Evolutionary conservation across 2,113 vertebrate genomes (phyloP).

Genomic region (Neoarius graeffei): DNA sequence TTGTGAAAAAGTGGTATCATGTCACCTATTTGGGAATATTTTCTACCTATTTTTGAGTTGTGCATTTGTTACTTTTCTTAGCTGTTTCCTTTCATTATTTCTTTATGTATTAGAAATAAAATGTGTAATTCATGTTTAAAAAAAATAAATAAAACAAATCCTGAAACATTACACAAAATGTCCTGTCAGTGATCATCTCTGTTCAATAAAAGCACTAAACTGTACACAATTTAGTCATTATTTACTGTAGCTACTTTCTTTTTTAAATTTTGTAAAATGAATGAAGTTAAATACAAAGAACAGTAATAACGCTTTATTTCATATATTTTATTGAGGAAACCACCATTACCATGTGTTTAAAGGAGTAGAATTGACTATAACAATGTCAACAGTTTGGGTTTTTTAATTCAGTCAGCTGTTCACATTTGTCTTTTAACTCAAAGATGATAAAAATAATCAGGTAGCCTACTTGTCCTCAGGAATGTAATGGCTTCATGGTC

Average conservation of each 20-base stretch:
- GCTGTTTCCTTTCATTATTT: neutral
- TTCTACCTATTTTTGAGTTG: neutral
- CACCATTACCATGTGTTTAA: neutral
- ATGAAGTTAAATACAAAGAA: neutral
- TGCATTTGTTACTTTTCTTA: neutral
- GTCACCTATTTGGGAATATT: neutral
- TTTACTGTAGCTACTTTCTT: neutral
- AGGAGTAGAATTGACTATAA: neutral
- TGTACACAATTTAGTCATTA: neutral
- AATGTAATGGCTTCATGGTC: no score
- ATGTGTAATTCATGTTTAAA: neutral
- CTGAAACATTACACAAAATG: neutral
- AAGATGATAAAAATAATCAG: neutral
- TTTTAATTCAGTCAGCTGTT: neutral
- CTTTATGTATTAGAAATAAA: neutral
- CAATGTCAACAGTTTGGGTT: no score
- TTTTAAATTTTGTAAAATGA: neutral
- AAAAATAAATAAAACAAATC: neutral
- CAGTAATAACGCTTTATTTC: neutral
- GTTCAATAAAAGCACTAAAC: neutral
- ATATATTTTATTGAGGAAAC: neutral
- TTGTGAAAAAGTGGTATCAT: no score
- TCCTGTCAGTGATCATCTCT: neutral
- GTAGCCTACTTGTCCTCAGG: neutral
- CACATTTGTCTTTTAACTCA: neutral